phyloP scores from a whole-genome alignment of 2,113 vertebrate species.

The Brachypteracias leptosomus region DNA sequence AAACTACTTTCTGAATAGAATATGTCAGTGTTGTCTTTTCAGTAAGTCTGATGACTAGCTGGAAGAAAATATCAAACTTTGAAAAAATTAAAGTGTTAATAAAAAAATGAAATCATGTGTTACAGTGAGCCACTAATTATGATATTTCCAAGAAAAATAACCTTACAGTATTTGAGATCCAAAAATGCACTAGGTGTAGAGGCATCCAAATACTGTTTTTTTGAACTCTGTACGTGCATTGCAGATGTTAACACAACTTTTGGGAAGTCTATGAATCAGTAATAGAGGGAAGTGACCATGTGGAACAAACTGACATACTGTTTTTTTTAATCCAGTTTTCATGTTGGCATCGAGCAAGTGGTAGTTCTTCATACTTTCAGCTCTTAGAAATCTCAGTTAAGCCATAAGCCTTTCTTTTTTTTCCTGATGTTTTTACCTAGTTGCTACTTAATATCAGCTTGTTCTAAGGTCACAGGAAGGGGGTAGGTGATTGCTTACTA shows the following conservation, averaged over 20 bases:
- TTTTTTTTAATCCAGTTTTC: not conserved
- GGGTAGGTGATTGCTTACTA: not conserved
- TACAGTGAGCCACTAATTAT: not conserved
- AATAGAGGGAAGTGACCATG: not conserved
- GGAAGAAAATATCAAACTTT: not conserved
- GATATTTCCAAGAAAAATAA: not conserved
- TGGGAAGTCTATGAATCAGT: not conserved
- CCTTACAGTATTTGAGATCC: not conserved
- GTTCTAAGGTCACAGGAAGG: not conserved
- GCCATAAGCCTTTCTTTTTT: accelerated
- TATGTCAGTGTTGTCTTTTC: not conserved
- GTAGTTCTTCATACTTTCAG: not conserved
- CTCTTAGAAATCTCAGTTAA: not conserved
- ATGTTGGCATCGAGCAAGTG: not conserved
- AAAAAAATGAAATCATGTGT: not conserved
- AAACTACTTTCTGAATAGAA: not conserved
- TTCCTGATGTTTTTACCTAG: not conserved
- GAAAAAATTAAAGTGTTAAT: not conserved
- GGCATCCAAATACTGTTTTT: not conserved
- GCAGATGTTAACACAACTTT: not conserved
- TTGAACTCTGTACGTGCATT: not conserved
- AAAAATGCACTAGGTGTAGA: not conserved
- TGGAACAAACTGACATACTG: not conserved
- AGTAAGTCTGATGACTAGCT: not conserved
- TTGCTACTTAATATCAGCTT: not conserved